phyloP scores from a whole-genome alignment of 2,113 vertebrate genomes.

The Ovis aries region ARS-UI_Ramb_v3.0 NC_056059.1:81021001-81021500 shows the following conservation, averaged over 20 bases:
- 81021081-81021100: neutral
- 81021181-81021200: slow-evolving; percentile 51
- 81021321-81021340: slow-evolving; percentile 68
- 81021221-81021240: slow-evolving; percentile 77
- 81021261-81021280: slow-evolving; percentile 70
- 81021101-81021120: neutral
- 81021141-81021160: slow-evolving; percentile 14
- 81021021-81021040: slow-evolving; percentile 16
- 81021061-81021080: neutral
- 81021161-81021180: neutral
- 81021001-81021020: neutral
- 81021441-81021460: neutral
- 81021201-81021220: slow-evolving; percentile 64
- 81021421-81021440: neutral
- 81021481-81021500: neutral
- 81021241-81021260: slow-evolving; percentile 71
- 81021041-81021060: neutral
- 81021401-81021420: slow-evolving; percentile 26
- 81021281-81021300: slow-evolving; percentile 59
- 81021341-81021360: slow-evolving; percentile 52
- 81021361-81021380: slow-evolving; percentile 65
- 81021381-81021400: slow-evolving; percentile 51
- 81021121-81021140: slow-evolving; percentile 33
- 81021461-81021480: neutral
- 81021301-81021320: slow-evolving; percentile 68